Base-by-base conservation (phyloP, 2,888 invertebrate species). In the Myopa tessellatipennis region DNA sequence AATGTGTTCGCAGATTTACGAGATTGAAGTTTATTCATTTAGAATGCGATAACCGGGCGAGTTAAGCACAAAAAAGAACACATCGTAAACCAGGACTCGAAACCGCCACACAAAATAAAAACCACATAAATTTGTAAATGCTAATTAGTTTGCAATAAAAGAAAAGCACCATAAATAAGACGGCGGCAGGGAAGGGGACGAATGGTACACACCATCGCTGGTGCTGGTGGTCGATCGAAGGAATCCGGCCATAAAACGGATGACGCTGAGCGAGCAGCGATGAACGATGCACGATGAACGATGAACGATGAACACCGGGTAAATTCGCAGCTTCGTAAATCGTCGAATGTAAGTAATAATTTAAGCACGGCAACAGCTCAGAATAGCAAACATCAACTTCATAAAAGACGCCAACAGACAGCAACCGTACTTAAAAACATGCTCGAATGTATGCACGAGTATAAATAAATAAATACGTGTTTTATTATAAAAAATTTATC, bases 401-500 rank as follows among this genome's bases (percentile, higher is more conserved):
- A 3, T 3, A 3, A 45, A 45, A 45, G 10, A 10, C 45, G 45
- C 7, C 45, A 45, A 45, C 45, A 1, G 3, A 6, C 45, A 3
- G 10, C 10, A 45, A 3, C 6, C 45, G 10, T 10, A 45, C 45
- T 45, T 45, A 3, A 3, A 45, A 45, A 45, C 45, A 45, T 10
- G 45, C 45, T 26, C 26, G 26, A 26, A 50, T 6, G n/a, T 55
- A 5, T 12, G 10, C 14, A 16, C 10, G 55, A n/a, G 16, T 16
- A 55, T n/a, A n/a, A n/a, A n/a, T n/a, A 55, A 55, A n/a, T 14
- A 55, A 55, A n/a, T 55, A n/a, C 10, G 16, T 55, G 3, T 34
- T 50, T 16, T 34, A 55, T 34, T 14, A 70, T 36, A 70, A 70
- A 70, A 55, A 55, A n/a, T 52, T 55, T 34, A 70, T 70, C 70